Evolutionary conservation across 1,140 invertebrate genomes (phyloP), one percentile per base, ranked within the genome.

Genomic region (Cyphomyrmex costatus): DNA sequence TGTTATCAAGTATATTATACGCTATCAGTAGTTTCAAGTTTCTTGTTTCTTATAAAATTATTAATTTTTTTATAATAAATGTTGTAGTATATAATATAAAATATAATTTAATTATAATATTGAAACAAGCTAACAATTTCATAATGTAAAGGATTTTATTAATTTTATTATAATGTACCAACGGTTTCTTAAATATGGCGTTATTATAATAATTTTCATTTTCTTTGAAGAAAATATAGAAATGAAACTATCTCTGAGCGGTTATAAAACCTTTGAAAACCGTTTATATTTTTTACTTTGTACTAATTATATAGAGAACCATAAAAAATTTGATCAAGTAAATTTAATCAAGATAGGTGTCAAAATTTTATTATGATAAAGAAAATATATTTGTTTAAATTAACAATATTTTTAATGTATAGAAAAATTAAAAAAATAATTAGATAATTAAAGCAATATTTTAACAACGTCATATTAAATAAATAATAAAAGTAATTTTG

Each of bases 371-470:
- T 80, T n/a, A n/a, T 46, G 21, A 5, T 73, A 46, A 61, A n/a
- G 8, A 3, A 68, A 1, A 53, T 27, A 36, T 58, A 2, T 79
- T 42, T 0, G 2, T 70, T 70, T 68, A 63, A 42, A 14, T 12
- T 70, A 56, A 70, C 2, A 70, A 70, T 56, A 68, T 70, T 53
- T 16, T 24, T 4, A 58, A 58, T 58, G 33, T 56, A 12, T 60
- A 42, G 21, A 36, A 61, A 77, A 42, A 78, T 10, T 49, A 16
- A 49, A 16, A 49, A 80, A 58, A 42, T 53, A n/a, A 63, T 63
- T 79, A 70, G 16, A 27, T 27, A 70, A 68, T 53, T 60, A 60
- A 76, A 10, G 21, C 16, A 42, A 30, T 61, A 61, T 58, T 76
- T 63, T 36, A 66, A 42, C 1, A 42, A n/a, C n/a, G n/a, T n/a